phyloP scores from a whole-genome alignment of 2,113 vertebrate genomes.

The Ceyx margarethae region DNA sequence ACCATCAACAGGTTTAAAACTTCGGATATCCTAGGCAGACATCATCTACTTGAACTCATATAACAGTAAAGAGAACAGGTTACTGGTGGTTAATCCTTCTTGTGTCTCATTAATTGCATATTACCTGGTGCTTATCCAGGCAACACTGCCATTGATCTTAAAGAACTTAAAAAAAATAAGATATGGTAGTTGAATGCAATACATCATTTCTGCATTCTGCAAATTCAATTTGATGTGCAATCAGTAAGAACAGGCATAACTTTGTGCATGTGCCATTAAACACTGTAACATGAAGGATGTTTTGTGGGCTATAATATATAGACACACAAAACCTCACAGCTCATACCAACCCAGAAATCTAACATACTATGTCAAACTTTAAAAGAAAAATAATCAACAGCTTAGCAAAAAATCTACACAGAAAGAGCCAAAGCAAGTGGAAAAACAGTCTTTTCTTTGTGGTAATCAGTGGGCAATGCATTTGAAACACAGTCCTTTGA shows the following conservation, averaged over 20 bases:
- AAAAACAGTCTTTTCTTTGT: not conserved
- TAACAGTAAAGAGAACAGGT: not conserved
- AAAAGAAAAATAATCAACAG: not conserved
- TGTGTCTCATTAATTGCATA: not conserved
- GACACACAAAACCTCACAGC: not conserved
- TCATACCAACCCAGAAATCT: not conserved
- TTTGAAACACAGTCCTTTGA: not conserved
- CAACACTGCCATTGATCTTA: not conserved
- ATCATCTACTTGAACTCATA: not conserved
- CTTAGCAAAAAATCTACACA: not conserved
- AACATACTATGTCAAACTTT: not conserved
- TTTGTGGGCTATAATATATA: not conserved
- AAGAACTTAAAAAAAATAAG: not conserved
- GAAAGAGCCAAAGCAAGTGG: not conserved
- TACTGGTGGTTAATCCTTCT: not conserved
- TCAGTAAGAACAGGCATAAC: not conserved
- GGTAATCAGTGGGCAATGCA: not conserved
- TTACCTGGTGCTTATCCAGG: not conserved
- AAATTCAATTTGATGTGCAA: not conserved
- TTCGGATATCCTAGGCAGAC: not conserved
- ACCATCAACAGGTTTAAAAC: not conserved
- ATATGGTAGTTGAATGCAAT: not conserved
- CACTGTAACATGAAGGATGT: not conserved
- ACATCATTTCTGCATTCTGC: not conserved
- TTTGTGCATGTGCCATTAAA: not conserved